Evolutionary conservation across 2,888 invertebrate genomes (phyloP).

Genomic region (Alviniconcha strummeri): DNA sequence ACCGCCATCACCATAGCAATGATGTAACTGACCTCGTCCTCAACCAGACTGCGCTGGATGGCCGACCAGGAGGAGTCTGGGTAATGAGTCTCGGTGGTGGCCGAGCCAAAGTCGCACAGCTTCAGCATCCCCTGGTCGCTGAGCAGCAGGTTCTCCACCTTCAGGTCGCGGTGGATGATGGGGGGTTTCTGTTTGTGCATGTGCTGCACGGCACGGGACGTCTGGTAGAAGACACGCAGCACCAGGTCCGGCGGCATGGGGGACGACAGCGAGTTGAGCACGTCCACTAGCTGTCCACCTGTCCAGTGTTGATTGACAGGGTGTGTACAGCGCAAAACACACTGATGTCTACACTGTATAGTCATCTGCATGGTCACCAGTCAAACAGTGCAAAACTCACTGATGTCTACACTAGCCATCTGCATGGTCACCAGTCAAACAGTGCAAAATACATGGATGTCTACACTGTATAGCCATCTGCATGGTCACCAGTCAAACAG

Average conservation of each 20-base stretch:
- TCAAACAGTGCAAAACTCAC: no score
- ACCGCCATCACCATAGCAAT: no score
- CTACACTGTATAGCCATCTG: no score
- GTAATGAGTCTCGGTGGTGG: slow-evolving; percentile 85
- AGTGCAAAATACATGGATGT: no score
- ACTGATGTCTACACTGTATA: no score
- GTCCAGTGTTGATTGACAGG: not conserved
- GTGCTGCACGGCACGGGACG: slow-evolving; percentile 91
- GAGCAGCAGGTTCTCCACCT: slow-evolving; percentile 95
- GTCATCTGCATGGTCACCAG: no score
- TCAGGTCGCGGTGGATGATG: slow-evolving; percentile 96
- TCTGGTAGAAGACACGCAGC: slow-evolving; percentile 92
- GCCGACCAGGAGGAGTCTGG: slow-evolving; percentile 95
- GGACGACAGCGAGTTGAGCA: slow-evolving; percentile 59
- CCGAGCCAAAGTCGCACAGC: slow-evolving; percentile 98
- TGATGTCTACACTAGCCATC: no score
- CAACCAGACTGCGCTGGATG: slow-evolving; percentile 90
- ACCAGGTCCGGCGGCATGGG: slow-evolving; percentile 72
- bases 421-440: no score
- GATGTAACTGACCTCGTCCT: slow-evolving; percentile 86
- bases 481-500: no score
- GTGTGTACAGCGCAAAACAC: not conserved
- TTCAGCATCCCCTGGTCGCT: slow-evolving; percentile 90
- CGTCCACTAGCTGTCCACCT: slow-evolving; percentile 72
- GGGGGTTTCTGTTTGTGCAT: slow-evolving; percentile 93